These are phyloP conservation scores for Zosterops pallidus DNA, from an alignment of 2,113 vertebrate genomes.

Conservation along the genomic window DNA sequence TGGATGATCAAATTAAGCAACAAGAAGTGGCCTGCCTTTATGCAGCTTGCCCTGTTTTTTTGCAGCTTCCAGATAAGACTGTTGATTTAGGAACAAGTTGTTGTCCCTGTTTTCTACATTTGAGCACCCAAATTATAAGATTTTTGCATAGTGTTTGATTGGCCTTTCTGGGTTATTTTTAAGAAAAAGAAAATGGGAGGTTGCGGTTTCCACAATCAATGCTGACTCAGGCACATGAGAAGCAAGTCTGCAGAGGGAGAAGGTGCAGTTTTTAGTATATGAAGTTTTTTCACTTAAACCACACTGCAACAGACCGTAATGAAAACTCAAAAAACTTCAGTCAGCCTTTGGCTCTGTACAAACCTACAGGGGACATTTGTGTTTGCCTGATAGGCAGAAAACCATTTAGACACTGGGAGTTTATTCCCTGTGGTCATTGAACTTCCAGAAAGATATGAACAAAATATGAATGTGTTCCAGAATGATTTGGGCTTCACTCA, in stretches of 20 bases:
- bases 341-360: not conserved
- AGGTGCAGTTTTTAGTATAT: not conserved
- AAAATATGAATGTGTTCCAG: not conserved
- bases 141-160: not conserved
- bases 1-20: not conserved
- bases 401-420: not conserved
- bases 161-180: not conserved
- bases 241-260: not conserved
- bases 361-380: not conserved
- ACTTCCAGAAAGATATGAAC: not conserved
- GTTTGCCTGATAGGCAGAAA: not conserved
- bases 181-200: not conserved
- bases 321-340: not conserved
- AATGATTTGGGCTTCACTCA: not conserved
- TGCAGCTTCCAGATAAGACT: not conserved
- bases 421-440: not conserved
- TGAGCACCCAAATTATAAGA: not conserved
- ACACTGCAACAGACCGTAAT: not conserved
- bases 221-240: not conserved
- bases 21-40: not conserved
- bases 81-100: not conserved
- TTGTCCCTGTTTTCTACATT: not conserved
- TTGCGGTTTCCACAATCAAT: not conserved
- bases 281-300: not conserved
- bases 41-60: not conserved